Evolutionary conservation across 2,888 invertebrate species (phyloP), one percentile per base, ranked within the genome.

Genomic region (Philereme transversata): DNA sequence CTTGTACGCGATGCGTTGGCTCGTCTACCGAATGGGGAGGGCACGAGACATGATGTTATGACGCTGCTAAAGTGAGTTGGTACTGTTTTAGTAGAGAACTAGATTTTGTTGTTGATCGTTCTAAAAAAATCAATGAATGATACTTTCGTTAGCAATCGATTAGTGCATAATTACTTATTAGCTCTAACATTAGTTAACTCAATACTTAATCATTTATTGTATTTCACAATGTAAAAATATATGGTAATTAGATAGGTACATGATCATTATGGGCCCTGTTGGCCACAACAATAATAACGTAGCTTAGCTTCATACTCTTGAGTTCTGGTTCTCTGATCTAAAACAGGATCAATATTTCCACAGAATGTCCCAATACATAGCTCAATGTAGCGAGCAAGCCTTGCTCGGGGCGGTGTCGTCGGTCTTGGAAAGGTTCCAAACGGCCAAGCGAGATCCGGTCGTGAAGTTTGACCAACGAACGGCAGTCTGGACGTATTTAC

Each of bases 401-500:
- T 82, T 97, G 34, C 95, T 97, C 72, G 96, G 96, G 3, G 97
- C 97, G 0, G 96, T 99, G 0, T 97, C 97, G 63, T 97, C 98
- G 0, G 98, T 98, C 0, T 86, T 99, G 50, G 99, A 99, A 79
- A 93, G 98, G 11, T 94, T 99, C 81, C 97, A 98, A 75, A 97
- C 98, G 70, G 95, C 96, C 58, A 91, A 90, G 60, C 83, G 93
- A 0, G 99, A 99, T 88, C 98, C 99, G 0, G 97, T 98, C 75
- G 98, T 99, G 0, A 96, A 97, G 75, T 99, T 98, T 79, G 98
- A 99, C 83, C 96, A 97, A 1, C 95, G 97, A 74, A 94, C 97
- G 4, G 98, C 98, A 75, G 95, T 97, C 38, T 99, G 99, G 99
- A 97, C 98, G n/a, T 99, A 99, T 84, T 90, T 99, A 57, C 98